Percentiles rank a stretch among this genome's conserved stretches.
phyloP scores from a whole-genome alignment of 2,113 vertebrate genomes.

The Leuciscus idus region DNA sequence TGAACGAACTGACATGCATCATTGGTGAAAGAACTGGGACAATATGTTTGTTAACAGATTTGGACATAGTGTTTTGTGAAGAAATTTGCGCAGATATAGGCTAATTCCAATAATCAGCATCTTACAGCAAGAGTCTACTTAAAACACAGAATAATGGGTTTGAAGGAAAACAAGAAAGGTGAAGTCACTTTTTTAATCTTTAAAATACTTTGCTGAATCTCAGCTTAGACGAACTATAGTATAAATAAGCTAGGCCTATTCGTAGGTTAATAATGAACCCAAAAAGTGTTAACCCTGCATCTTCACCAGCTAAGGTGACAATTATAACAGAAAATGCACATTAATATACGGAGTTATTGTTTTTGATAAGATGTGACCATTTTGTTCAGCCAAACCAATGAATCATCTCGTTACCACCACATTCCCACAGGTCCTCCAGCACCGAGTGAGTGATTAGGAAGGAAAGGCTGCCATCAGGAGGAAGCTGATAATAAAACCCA shows the following conservation, averaged over 20 bases:
- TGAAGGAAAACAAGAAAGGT: too few relatives aligned
- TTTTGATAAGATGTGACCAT: neutral
- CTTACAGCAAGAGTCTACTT: neutral
- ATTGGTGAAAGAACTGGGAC: neutral
- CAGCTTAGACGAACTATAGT: too few relatives aligned
- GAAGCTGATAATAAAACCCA: slow-evolving; percentile 57
- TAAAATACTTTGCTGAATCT: too few relatives aligned
- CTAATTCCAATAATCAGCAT: neutral
- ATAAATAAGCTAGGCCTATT: too few relatives aligned
- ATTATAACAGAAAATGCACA: too few relatives aligned
- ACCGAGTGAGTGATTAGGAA: slow-evolving; percentile 48
- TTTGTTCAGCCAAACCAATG: neutral
- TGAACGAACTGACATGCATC: neutral
- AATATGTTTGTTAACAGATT: neutral
- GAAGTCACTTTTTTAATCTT: too few relatives aligned
- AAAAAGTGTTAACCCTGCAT: too few relatives aligned
- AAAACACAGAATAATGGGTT: too few relatives aligned
- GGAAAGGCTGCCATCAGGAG: slow-evolving; percentile 53
- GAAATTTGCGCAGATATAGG: too few relatives aligned
- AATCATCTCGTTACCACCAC: neutral
- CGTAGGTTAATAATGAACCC: too few relatives aligned
- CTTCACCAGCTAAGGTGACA: too few relatives aligned
- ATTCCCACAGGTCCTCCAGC: neutral
- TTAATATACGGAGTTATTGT: neutral
- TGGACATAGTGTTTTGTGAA: neutral